Evolutionary conservation across 2,113 vertebrate genomes (phyloP).

Genomic region (Lasiurus borealis): DNA sequence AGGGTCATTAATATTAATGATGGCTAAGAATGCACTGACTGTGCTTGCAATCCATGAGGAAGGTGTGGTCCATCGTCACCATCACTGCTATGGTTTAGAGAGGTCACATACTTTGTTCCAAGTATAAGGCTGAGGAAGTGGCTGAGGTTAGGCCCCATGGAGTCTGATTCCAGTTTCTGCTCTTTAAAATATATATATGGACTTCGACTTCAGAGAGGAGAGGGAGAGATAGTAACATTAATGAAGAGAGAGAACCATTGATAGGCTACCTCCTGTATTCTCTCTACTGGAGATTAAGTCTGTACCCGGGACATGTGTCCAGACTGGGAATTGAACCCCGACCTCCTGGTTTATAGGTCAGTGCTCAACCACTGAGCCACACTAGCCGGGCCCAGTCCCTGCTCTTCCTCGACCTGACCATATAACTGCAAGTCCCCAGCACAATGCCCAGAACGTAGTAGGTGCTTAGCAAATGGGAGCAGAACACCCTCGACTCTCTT

Average conservation of each 20-base stretch:
- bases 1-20: background rate
- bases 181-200: background rate
- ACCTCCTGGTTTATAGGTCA: no score
- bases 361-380: no score
- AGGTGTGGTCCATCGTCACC: background rate
- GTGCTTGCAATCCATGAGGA: background rate
- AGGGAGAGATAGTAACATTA: no score
- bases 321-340: no score
- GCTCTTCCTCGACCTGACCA: background rate
- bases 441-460: background rate
- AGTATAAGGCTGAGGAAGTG: background rate
- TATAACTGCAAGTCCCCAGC: background rate
- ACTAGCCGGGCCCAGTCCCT: no score
- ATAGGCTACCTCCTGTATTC: no score
- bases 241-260: no score
- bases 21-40: background rate
- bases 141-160: background rate
- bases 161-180: background rate
- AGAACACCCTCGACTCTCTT: background rate
- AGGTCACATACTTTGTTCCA: background rate
- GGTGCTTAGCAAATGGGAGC: background rate
- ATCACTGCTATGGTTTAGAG: background rate
- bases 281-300: no score
- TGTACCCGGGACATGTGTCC: no score
- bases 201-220: no score